Evolutionary conservation across 2,797 vertebrate genomes (phyloP).

Genomic region (Gymnodraco acuticeps): DNA sequence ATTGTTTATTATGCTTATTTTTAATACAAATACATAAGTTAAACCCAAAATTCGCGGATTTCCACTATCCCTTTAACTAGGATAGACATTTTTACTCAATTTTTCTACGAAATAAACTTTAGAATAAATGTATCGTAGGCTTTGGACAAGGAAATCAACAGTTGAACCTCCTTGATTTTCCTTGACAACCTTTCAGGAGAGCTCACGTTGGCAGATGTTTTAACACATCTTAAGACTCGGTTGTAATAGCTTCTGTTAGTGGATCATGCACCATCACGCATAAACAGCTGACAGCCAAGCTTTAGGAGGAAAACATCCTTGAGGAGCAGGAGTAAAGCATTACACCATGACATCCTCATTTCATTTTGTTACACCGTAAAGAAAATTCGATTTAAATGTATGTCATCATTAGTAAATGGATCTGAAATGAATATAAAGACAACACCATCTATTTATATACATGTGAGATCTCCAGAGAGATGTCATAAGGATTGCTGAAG

Average conservation of each 20-base stretch:
- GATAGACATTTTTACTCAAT: no score
- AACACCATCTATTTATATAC: slow-evolving; percentile 39
- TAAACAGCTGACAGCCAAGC: slow-evolving; percentile 42
- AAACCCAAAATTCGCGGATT: no score
- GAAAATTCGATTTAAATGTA: slow-evolving; percentile 35
- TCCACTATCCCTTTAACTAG: no score
- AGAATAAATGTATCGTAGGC: no score
- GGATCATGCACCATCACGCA: slow-evolving; percentile 31
- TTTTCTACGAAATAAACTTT: no score
- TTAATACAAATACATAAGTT: no score
- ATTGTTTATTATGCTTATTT: no score
- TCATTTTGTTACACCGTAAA: slow-evolving; percentile 14
- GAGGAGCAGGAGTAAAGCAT: slow-evolving; percentile 35
- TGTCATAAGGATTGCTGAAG: slow-evolving; percentile 46
- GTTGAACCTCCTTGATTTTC: not conserved
- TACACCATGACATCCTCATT: slow-evolving; percentile 32
- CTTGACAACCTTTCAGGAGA: not conserved
- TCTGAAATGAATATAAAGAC: slow-evolving; percentile 26
- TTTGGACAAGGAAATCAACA: not conserved
- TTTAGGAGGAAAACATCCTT: slow-evolving; percentile 26
- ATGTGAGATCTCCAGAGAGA: slow-evolving; percentile 38
- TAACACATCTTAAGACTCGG: slow-evolving; percentile 1
- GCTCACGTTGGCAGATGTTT: slow-evolving; percentile 22
- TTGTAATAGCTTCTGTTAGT: slow-evolving; percentile 9
- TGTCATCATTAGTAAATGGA: slow-evolving; percentile 27